These are phyloP conservation scores for Anolis sagrei DNA, from an alignment of 2,113 vertebrate genomes.

Conservation along the genomic window DNA sequence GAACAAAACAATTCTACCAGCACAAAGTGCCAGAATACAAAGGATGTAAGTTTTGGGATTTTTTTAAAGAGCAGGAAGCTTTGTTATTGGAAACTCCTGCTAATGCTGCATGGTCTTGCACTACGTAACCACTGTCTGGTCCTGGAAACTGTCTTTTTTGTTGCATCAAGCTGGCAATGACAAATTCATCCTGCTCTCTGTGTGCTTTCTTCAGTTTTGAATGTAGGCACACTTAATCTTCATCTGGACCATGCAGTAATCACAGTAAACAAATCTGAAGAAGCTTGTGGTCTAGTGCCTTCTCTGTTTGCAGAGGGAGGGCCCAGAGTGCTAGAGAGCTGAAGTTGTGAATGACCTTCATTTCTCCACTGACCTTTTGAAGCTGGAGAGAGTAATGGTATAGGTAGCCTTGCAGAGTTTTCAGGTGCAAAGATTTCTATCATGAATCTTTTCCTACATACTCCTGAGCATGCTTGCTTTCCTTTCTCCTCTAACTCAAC, in stretches of 20 bases:
- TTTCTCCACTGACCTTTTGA: constrained; percentile 34
- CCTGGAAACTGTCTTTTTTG: constrained; percentile 41
- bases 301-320: constrained; percentile 47
- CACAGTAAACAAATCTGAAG: constrained; percentile 61
- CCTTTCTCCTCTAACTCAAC: constrained; percentile 49
- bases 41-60: constrained; percentile 56
- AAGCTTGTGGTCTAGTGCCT: constrained; percentile 40
- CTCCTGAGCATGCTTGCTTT: constrained; percentile 47
- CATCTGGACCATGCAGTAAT: constrained; percentile 39
- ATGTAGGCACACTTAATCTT: constrained; percentile 27
- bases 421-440: constrained; percentile 63
- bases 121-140: constrained; percentile 66
- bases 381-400: constrained; percentile 10
- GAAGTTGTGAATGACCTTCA: constrained; percentile 48
- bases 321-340: constrained; percentile 46
- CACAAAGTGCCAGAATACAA: constrained; percentile 69
- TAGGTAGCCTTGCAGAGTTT: constrained; percentile 33
- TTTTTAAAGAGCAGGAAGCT: constrained; percentile 69
- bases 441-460: constrained; percentile 41
- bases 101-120: constrained; percentile 66
- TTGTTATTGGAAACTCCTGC: constrained; percentile 70
- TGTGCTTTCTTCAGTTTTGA: constrained; percentile 48
- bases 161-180: constrained; percentile 56
- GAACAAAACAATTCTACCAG: constrained; percentile 72
- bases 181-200: constrained; percentile 13